These are phyloP conservation scores for Pimpla rufipes DNA, from an alignment of 2,888 invertebrate species.

Conservation along the genomic window DNA sequence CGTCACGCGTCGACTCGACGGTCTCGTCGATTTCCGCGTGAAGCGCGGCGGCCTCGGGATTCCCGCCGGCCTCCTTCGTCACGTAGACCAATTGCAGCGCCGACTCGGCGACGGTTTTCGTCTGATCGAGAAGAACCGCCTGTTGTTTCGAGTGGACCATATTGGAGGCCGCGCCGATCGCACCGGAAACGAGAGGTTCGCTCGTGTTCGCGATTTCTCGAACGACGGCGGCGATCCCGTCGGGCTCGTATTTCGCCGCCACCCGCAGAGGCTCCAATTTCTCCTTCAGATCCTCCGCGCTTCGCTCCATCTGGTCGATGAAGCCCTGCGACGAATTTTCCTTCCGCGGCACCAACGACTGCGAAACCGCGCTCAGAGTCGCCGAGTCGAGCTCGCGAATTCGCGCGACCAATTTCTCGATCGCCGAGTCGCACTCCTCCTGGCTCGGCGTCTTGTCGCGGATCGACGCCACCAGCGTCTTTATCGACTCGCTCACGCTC, in stretches of 20 bases:
- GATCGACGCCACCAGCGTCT: slow-evolving; percentile 96
- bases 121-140: slow-evolving; percentile 94
- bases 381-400: slow-evolving; percentile 95
- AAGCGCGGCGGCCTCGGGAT: slow-evolving; percentile 93
- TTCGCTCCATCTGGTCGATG: slow-evolving; percentile 92
- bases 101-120: slow-evolving; percentile 98
- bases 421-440: slow-evolving; percentile 94
- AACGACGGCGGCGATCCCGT: slow-evolving; percentile 96
- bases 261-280: slow-evolving; percentile 93
- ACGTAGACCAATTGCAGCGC: slow-evolving; percentile 94
- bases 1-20: slow-evolving; percentile 91
- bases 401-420: slow-evolving; percentile 91
- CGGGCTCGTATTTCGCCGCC: slow-evolving; percentile 96
- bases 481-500: slow-evolving; percentile 98
- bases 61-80: slow-evolving; percentile 96
- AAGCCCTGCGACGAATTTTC: slow-evolving; percentile 92
- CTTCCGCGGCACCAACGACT: slow-evolving; percentile 90
- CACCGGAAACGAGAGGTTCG: slow-evolving; percentile 93
- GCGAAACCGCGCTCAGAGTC: slow-evolving; percentile 94
- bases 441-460: slow-evolving; percentile 98
- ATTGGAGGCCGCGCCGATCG: slow-evolving; percentile 95
- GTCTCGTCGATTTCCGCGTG: slow-evolving; percentile 95
- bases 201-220: slow-evolving; percentile 92
- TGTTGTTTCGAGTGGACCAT: slow-evolving; percentile 95
- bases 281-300: slow-evolving; percentile 93